phyloP scores from a whole-genome alignment of 2,797 vertebrate genomes.

The Muraenolepis orangiensis region DNA sequence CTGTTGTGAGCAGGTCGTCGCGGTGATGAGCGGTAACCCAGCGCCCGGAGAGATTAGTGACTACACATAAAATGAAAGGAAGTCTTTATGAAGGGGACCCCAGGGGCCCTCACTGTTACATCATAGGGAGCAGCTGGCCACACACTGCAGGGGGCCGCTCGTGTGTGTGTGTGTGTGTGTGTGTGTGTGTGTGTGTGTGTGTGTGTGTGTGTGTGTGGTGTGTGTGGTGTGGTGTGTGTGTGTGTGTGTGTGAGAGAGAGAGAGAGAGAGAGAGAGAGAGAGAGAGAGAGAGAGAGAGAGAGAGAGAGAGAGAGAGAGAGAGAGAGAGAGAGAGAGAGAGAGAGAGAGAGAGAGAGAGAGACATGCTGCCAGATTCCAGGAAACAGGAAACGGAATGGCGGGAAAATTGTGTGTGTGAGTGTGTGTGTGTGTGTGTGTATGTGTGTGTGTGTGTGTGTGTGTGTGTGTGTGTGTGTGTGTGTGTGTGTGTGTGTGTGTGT shows the following conservation, averaged over 20 bases:
- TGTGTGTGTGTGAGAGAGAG: too few species aligned
- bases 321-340: too few species aligned
- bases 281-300: constrained; percentile 22
- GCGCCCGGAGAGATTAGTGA: constrained; percentile 61
- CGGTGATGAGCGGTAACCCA: constrained; percentile 21
- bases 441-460: neutral
- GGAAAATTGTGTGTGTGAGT: constrained; percentile 43
- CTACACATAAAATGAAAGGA: constrained; percentile 54
- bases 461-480: too few species aligned
- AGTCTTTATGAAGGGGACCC: constrained; percentile 55
- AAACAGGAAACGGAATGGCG: constrained; percentile 66
- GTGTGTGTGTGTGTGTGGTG: constrained; percentile 18
- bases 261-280: constrained; percentile 18
- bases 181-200: constrained; percentile 20
- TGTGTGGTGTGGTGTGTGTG: constrained; percentile 17
- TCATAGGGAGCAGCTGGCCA: constrained; percentile 60
- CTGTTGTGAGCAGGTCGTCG: constrained; percentile 9
- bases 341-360: neutral
- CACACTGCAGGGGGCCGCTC: constrained; percentile 21
- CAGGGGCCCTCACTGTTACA: constrained; percentile 45
- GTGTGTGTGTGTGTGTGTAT: constrained; percentile 13
- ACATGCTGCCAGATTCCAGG: constrained; percentile 57
- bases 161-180: constrained; percentile 11
- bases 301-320: neutral
- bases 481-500: constrained; percentile 5